Conservation (phyloP, 2,888 invertebrate genomes). For the Magallana nippona region DNA sequence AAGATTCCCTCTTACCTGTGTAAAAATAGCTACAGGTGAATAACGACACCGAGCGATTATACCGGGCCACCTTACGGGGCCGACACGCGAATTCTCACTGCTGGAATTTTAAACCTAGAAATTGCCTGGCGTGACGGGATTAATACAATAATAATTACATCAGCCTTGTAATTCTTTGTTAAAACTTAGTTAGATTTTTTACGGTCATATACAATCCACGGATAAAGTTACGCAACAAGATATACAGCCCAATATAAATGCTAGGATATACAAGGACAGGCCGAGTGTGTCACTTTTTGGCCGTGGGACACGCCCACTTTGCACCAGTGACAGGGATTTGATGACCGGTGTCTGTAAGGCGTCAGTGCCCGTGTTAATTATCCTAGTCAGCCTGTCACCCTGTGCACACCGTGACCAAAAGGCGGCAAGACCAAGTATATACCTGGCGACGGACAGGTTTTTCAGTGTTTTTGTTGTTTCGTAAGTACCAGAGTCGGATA, state of each 20-base stretch:
- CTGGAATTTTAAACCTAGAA: constrained; percentile 19
- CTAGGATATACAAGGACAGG: not conserved
- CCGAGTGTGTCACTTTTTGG: not conserved
- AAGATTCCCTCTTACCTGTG: constrained; percentile 27
- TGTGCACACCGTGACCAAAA: too few species aligned
- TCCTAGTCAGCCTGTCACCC: not conserved
- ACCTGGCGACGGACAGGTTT: too few species aligned
- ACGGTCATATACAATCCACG: not conserved
- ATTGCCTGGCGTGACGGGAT: constrained; percentile 5
- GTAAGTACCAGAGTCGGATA: too few species aligned
- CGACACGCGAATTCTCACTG: constrained; percentile 31
- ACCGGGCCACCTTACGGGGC: not conserved
- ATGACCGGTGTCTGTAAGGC: not conserved
- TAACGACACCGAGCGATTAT: not conserved
- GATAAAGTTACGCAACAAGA: constrained; percentile 8
- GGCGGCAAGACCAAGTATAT: too few species aligned
- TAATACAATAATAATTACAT: constrained; percentile 21
- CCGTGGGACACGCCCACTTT: not conserved
- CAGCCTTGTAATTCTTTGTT: constrained; percentile 5
- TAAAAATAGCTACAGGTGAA: constrained; percentile 30
- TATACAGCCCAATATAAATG: constrained; percentile 4
- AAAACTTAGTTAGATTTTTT: constrained; percentile 16
- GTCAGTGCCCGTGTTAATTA: not conserved
- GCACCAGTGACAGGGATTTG: not conserved
- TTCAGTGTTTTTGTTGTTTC: too few species aligned